Evolutionary conservation across 2,888 invertebrate species (phyloP).

Genomic region (Xylota segnis): DNA sequence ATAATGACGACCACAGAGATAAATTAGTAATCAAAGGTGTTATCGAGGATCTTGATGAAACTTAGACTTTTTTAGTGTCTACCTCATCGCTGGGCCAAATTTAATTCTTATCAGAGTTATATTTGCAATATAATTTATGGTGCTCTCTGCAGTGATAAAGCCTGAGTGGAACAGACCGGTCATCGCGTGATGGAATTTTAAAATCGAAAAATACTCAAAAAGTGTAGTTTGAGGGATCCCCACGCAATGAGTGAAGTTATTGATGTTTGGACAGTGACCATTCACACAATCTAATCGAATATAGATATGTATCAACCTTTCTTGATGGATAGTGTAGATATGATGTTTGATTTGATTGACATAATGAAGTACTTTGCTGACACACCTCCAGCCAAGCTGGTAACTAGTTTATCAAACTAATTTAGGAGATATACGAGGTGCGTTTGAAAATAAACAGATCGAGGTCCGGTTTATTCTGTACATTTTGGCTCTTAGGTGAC

Average conservation of each 20-base stretch:
- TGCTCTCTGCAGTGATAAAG: neutral
- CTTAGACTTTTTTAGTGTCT: neutral
- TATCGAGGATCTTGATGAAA: conserved; percentile 7
- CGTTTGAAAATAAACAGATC: too few species aligned
- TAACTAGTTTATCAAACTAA: too few species aligned
- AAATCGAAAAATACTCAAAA: neutral
- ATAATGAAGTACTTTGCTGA: too few species aligned
- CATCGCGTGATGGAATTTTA: neutral
- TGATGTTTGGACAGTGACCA: neutral
- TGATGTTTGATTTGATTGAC: neutral
- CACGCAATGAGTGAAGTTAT: neutral
- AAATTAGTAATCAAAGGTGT: neutral
- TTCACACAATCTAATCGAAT: neutral
- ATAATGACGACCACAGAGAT: neutral
- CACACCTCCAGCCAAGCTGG: too few species aligned
- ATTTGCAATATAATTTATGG: neutral
- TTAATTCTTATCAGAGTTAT: neutral
- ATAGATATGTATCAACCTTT: neutral
- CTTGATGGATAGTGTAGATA: neutral
- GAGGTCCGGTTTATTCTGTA: too few species aligned
- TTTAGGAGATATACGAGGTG: too few species aligned
- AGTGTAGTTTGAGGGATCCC: conserved; percentile 1
- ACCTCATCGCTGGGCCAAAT: neutral
- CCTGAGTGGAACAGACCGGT: neutral
- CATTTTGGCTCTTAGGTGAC: too few species aligned